A percentile compares a stretch with the other conserved stretches of the same genome.
Evolutionary conservation across 2,888 invertebrate genomes (phyloP).

Genomic region (Argynnis bischoffii): DNA sequence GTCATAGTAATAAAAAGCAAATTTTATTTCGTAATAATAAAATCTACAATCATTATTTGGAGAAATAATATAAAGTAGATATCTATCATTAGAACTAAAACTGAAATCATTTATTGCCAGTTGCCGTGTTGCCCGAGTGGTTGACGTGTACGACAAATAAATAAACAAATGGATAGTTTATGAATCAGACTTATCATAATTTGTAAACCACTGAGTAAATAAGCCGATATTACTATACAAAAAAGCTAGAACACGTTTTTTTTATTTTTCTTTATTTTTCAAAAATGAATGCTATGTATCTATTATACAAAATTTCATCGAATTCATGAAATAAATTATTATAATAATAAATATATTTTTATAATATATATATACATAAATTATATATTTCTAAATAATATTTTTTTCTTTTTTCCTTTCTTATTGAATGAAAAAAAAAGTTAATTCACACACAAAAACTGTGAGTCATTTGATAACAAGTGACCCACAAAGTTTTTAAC

Average conservation of each 20-base stretch:
- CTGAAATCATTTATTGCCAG: constrained; percentile 32
- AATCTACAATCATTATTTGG: too few species aligned
- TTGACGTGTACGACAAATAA: constrained; percentile 29
- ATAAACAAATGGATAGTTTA: constrained; percentile 29
- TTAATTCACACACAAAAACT: not conserved
- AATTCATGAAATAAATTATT: too few species aligned
- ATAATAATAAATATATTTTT: not conserved
- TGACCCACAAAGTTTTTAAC: constrained; percentile 5
- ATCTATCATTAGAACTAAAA: constrained; percentile 12
- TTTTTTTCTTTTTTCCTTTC: too few species aligned
- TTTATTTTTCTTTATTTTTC: constrained; percentile 1
- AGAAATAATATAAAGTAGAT: not conserved
- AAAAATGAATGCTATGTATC: too few species aligned
- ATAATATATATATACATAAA: too few species aligned
- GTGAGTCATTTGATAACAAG: constrained; percentile 9
- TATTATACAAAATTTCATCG: too few species aligned
- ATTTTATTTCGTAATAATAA: too few species aligned
- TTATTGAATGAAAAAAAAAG: not conserved
- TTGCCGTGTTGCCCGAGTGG: constrained; percentile 16
- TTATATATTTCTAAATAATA: too few species aligned
- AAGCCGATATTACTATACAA: not conserved
- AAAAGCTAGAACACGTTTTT: not conserved
- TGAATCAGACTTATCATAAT: constrained; percentile 27
- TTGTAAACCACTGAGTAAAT: constrained; percentile 11
- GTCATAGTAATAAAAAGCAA: too few species aligned